Evolutionary conservation across 2,888 invertebrate species (phyloP).

Genomic region (Hemaris fuciformis): DNA sequence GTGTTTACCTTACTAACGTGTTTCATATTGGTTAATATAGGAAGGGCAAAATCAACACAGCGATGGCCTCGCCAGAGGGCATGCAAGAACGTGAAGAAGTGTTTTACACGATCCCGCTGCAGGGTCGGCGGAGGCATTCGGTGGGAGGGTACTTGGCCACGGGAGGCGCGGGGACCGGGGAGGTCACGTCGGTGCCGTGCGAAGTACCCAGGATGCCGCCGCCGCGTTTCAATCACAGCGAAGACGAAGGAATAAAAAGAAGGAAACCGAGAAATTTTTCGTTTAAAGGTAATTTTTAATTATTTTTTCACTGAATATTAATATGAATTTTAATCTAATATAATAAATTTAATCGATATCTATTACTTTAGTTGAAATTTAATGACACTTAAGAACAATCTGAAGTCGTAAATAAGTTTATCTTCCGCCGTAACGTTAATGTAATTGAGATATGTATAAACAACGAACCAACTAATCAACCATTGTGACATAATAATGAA

Average conservation of each 20-base stretch:
- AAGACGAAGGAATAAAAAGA: constrained; percentile 67
- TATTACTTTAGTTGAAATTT: no score
- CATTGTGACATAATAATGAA: neutral
- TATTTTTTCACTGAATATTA: no score
- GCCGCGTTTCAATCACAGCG: constrained; percentile 59
- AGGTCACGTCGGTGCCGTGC: constrained; percentile 74
- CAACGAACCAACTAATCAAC: neutral
- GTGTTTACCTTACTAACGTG: constrained; percentile 25
- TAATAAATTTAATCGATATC: no score
- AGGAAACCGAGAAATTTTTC: constrained; percentile 68
- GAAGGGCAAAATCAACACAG: constrained; percentile 70
- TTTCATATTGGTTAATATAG: constrained; percentile 30
- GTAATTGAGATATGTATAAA: neutral
- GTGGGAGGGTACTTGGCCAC: constrained; percentile 84
- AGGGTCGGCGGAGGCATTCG: constrained; percentile 83
- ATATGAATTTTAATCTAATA: no score
- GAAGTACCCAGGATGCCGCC: constrained; percentile 81
- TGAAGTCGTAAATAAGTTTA: no score
- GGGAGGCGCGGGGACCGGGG: constrained; percentile 61
- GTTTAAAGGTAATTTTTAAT: constrained; percentile 68
- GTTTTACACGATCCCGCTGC: constrained; percentile 80
- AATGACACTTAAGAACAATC: no score
- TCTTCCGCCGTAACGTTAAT: neutral
- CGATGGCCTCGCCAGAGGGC: constrained; percentile 61
- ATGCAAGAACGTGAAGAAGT: constrained; percentile 81